These are phyloP conservation scores for Acleris holmiana DNA, from an alignment of 2,888 invertebrate genomes.

Conservation along the genomic window DNA sequence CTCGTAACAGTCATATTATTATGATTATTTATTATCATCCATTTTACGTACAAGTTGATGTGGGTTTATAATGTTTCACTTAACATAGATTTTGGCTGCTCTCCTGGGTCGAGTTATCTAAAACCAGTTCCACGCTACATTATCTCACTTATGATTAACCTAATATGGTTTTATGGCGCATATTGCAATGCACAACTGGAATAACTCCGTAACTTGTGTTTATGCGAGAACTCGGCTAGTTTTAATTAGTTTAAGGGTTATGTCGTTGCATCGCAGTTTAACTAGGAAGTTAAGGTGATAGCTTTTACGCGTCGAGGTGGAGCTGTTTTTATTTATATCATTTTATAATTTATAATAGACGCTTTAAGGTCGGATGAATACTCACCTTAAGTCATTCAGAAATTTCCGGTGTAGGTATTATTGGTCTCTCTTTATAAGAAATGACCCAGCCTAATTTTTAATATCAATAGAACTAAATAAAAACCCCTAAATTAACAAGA, in stretches of 20 bases:
- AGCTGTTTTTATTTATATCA: neutral
- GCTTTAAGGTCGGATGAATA: too few relatives aligned
- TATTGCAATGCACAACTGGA: conserved; percentile 29
- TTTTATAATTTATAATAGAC: neutral
- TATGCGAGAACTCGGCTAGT: conserved; percentile 23
- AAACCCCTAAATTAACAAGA: too few relatives aligned
- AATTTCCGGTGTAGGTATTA: too few relatives aligned
- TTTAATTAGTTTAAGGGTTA: conserved; percentile 37
- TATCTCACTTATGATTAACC: conserved; percentile 21
- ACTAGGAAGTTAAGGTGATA: neutral
- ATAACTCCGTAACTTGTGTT: conserved; percentile 35
- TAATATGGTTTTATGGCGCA: conserved; percentile 30
- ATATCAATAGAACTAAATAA: too few relatives aligned
- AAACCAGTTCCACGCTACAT: conserved; percentile 18
- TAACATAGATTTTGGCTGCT: neutral
- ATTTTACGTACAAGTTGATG: neutral
- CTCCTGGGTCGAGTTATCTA: conserved; percentile 9
- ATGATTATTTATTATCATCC: too few relatives aligned
- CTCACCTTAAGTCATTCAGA: too few relatives aligned
- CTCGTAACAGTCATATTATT: too few relatives aligned
- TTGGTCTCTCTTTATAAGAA: too few relatives aligned
- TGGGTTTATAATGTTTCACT: neutral
- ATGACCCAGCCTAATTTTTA: too few relatives aligned
- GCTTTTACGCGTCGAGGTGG: neutral
- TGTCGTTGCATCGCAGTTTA: conserved; percentile 13